Percentiles rank a stretch among this genome's conserved stretches.
These are phyloP conservation scores for Doryteuthis pealeii DNA, from an alignment of 1,140 invertebrate genomes.

Conservation along the genomic window DNA sequence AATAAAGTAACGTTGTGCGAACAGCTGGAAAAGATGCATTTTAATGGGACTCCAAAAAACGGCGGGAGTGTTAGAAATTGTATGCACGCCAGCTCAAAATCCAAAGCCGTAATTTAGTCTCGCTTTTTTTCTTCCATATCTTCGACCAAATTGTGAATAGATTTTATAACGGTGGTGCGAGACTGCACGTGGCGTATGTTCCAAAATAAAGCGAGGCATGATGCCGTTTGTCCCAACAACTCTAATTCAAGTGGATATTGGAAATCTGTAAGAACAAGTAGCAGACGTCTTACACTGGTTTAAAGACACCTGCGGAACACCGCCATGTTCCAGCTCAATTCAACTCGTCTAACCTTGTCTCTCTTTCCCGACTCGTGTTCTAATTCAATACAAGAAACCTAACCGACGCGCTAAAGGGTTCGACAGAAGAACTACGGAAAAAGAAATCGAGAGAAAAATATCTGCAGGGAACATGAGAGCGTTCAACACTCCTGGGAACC, in stretches of 20 bases:
- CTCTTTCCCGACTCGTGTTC: background rate
- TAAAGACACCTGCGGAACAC: slow-evolving; percentile 9
- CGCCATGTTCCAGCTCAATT: background rate
- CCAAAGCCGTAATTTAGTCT: background rate
- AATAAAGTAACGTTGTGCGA: background rate
- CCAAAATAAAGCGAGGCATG: slow-evolving; percentile 8
- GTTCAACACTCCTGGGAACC: background rate
- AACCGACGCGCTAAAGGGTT: slow-evolving; percentile 7
- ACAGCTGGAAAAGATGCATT: slow-evolving; percentile 11
- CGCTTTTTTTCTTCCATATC: slow-evolving; percentile 4
- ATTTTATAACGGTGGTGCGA: background rate
- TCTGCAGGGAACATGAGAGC: slow-evolving; percentile 8
- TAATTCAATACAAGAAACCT: slow-evolving; percentile 8
- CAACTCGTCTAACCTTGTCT: background rate
- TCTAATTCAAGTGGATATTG: slow-evolving; percentile 6
- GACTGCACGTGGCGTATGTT: slow-evolving; percentile 10
- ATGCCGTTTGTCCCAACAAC: slow-evolving; percentile 1
- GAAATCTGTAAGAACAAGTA: background rate
- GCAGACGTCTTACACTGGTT: background rate
- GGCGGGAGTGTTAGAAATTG: slow-evolving; percentile 9
- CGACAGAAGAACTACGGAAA: background rate
- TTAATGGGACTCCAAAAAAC: slow-evolving; percentile 4
- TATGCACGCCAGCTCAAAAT: background rate
- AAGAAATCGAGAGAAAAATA: slow-evolving; percentile 4
- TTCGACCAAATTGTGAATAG: slow-evolving; percentile 6